Base-by-base conservation (phyloP, 2,113 vertebrate genomes). In the Sorex fumeus region DNA sequence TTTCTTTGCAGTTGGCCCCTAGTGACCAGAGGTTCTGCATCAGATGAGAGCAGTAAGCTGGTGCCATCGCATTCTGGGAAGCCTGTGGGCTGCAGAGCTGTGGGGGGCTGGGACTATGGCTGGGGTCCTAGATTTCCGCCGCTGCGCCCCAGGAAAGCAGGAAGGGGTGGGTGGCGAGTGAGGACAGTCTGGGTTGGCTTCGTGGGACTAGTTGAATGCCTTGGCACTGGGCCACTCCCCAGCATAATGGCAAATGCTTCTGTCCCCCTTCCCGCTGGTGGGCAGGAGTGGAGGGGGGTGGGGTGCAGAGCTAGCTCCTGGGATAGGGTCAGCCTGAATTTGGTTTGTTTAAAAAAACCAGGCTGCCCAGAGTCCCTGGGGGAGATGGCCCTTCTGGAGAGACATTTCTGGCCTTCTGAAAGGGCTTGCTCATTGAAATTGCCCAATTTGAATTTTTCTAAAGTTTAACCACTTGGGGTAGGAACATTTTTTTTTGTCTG, bases 361-460 rank as follows among this genome's bases (percentile, higher is more conserved):
- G 47, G 45, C 66, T 78, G 5, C 64, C 6, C 4, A 2, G 72
- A 27, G 21, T 15, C 70, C n/a, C 40, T 2, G 67, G 70, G 45
- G 53, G 64, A 72, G 77, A 75, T 60, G 81, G 69, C 62, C 82
- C 5, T 77, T 84, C 67, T 27, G 64, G 23, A 71, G 19, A 71
- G 82, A 53, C 13, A 79, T 88, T 70, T 88, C 70, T 3, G 40
- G 53, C 47, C 80, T 60, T 93, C 36, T 30, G 57, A 60, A 50
- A 66, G 18, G 72, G 23, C 64, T 80, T 84, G 23, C 36, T 82
- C 28, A 28, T 90, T 96, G 79, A 79, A 57, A 66, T 34, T 36
- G 23, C 72, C 79, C 27, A 27, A 4, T 43, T 79, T n/a, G 86
- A 50, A 21, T 67, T 81, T 87, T 64, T 75, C 34, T 84, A 32